Conservation (phyloP, 2,797 vertebrate genomes). For the Stomatorhinus walkeri region DNA sequence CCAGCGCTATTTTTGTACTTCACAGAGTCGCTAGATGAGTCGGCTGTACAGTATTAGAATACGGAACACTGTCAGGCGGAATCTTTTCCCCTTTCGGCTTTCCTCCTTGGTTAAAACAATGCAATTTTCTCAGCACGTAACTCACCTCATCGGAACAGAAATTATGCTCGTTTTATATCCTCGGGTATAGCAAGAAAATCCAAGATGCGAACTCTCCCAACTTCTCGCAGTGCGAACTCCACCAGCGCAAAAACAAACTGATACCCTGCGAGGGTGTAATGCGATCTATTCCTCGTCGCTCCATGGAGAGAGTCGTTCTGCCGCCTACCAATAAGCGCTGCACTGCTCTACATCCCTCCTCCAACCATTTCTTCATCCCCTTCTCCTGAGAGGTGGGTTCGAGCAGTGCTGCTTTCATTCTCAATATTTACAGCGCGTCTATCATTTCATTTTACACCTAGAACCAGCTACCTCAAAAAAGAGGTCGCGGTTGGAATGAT, state of each 20-base stretch:
- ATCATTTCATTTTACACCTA: neutral
- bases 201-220: conserved; percentile 39
- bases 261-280: conserved; percentile 76
- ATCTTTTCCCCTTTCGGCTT: conserved; percentile 40
- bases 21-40: conserved; percentile 39
- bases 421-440: conserved; percentile 43
- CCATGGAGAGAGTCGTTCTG: conserved; percentile 54
- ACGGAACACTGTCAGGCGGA: conserved; percentile 27
- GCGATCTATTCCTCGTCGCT: conserved; percentile 75
- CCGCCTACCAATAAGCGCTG: conserved; percentile 58
- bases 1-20: conserved; percentile 48
- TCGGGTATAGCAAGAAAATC: conserved; percentile 28
- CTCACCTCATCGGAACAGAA: conserved; percentile 67
- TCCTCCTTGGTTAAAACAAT: conserved; percentile 26
- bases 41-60: conserved; percentile 31
- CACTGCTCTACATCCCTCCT: conserved; percentile 59
- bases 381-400: conserved; percentile 40
- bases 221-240: conserved; percentile 46
- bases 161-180: conserved; percentile 39
- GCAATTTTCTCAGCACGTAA: conserved; percentile 38
- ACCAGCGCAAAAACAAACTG: conserved; percentile 74
- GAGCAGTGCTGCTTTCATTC: conserved; percentile 49
- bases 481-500: neutral
- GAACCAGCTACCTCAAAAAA: neutral
- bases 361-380: conserved; percentile 36